Base-by-base conservation (phyloP, 2,888 invertebrate genomes). In the Ophion costatus region DNA sequence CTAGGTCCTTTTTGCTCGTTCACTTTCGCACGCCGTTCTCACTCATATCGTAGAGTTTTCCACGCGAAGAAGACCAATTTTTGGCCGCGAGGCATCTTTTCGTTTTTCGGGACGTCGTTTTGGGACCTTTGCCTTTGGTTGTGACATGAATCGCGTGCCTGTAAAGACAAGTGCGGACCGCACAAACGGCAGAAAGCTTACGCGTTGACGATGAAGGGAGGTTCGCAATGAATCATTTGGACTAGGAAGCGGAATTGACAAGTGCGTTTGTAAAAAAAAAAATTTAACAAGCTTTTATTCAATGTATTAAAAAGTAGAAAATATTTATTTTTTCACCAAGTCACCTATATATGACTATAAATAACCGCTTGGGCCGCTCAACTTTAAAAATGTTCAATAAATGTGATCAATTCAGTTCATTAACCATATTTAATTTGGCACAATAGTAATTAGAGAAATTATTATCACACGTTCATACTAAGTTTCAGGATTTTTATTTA, bases 21-120 rank as follows among this genome's bases (percentile, higher is more conserved):
- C 69, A 70, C 79, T 83, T 82, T 75, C 56, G 45, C 69, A 64
- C n/a, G 59, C 63, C 42, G 57, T 77, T 69, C 59, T 22, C 69
- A 29, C 38, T 24, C 70, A 78, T 29, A 51, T 59, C 45, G 42
- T 70, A 29, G 61, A 17, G 51, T 33, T 70, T 61, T 78, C 51
- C 59, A 63, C 70, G 45, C 3, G 5, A 20, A 51, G 61, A 9
- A 33, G 45, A 67, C 17, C 59, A 61, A 70, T 78, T 78, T 63
- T 42, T 45, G 56, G 38, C 61, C 20, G 24, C 56, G 22, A 17
- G 38, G 10, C 17, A 51, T 51, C 17, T 57, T 57, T 66, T 56
- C 51, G 63, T 63, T 63, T 73, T 38, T 38, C 42, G 29, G 17
- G 24, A 29, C 0, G 42, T 42, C 22, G 10, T 67, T 42, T 42